These are phyloP conservation scores for Napeogenes sylphis DNA, from an alignment of 2,888 invertebrate species.

Conservation along the genomic window DNA sequence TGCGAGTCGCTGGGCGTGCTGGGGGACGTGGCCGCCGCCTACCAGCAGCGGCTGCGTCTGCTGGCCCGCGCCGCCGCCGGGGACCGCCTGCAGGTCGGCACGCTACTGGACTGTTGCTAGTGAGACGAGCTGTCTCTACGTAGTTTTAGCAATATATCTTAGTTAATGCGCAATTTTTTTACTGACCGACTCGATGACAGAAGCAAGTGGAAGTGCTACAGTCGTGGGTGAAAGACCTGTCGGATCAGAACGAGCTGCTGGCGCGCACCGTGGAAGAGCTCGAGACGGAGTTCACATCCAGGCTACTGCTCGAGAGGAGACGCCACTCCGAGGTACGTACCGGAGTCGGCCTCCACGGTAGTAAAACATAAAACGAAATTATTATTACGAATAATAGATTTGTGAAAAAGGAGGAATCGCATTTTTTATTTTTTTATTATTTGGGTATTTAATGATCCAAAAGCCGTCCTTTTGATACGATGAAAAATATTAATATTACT, in stretches of 20 bases:
- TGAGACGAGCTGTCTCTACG: too few relatives aligned
- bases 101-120: too few relatives aligned
- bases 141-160: too few relatives aligned
- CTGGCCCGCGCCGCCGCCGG: conserved; percentile 68
- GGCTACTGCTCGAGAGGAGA: conserved; percentile 68
- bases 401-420: too few relatives aligned
- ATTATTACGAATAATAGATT: too few relatives aligned
- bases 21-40: conserved; percentile 79
- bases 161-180: neutral
- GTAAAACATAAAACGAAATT: too few relatives aligned
- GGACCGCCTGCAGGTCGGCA: conserved; percentile 48
- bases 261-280: conserved; percentile 82
- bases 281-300: conserved; percentile 80
- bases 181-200: conserved; percentile 49
- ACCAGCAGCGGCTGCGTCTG: conserved; percentile 78
- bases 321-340: conserved; percentile 53
- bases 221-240: conserved; percentile 82
- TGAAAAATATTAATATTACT: too few relatives aligned
- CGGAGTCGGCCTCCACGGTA: neutral
- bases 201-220: conserved; percentile 80
- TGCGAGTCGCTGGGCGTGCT: conserved; percentile 70
- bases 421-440: too few relatives aligned
- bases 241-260: conserved; percentile 82
- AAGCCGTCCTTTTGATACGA: too few relatives aligned
- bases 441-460: too few relatives aligned